These are phyloP conservation scores for Chelonus formosanus DNA, from an alignment of 2,888 invertebrate species.

Conservation along the genomic window DNA sequence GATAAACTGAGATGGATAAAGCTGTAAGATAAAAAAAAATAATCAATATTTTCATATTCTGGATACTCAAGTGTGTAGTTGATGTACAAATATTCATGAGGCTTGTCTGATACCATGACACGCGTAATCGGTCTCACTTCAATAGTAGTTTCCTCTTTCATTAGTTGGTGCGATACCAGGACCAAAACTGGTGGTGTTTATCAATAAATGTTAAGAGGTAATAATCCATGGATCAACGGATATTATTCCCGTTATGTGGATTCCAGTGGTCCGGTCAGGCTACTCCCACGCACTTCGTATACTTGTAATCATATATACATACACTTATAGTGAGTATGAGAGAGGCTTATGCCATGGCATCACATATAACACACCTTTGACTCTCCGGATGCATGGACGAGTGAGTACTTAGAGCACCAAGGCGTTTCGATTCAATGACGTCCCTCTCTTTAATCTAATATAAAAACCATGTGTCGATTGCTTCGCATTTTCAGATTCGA, in stretches of 20 bases:
- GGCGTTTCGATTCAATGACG: constrained; percentile 37
- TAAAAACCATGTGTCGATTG: neutral
- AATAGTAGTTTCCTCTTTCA: neutral
- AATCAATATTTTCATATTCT: constrained; percentile 30
- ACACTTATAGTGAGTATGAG: neutral
- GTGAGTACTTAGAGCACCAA: constrained; percentile 34
- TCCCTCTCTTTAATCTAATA: constrained; percentile 1
- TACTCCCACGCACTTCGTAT: constrained; percentile 42
- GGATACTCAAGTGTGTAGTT: constrained; percentile 13
- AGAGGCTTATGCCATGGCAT: constrained; percentile 11
- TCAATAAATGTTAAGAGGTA: constrained; percentile 16
- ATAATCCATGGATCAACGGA: constrained; percentile 40
- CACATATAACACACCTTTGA: constrained; percentile 34
- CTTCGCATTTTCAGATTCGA: constrained; percentile 18
- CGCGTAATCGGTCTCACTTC: constrained; percentile 8
- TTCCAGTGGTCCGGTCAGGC: constrained; percentile 46
- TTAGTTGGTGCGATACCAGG: neutral
- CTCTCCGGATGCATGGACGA: constrained; percentile 42
- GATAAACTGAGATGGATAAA: constrained; percentile 19
- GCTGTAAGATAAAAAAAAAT: constrained; percentile 23
- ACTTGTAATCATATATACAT: constrained; percentile 27
- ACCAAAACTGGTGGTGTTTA: neutral
- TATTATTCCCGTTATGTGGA: constrained; percentile 44
- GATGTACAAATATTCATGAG: constrained; percentile 32
- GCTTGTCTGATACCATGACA: neutral